Evolutionary conservation across 1,140 invertebrate species (phyloP).

Genomic region (Melitaea cinxia): DNA sequence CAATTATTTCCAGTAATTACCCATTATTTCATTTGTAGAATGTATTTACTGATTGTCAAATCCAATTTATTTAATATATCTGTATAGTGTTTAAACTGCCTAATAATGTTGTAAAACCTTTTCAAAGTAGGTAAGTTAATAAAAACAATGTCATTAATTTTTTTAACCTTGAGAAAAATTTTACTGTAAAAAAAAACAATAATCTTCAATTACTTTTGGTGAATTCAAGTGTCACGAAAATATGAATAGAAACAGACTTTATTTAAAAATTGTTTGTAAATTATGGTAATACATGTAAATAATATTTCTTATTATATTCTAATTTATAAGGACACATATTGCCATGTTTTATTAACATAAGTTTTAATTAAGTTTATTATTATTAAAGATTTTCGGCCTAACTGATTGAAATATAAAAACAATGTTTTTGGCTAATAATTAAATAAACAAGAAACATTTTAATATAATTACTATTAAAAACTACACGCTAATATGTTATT

Average conservation of each 20-base stretch:
- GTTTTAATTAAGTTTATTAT: constrained; percentile 15
- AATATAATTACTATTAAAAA: background rate
- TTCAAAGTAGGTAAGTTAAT: too few relatives aligned
- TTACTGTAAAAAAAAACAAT: background rate
- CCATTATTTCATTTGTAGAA: too few relatives aligned
- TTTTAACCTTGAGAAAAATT: too few relatives aligned
- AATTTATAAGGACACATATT: constrained; percentile 39
- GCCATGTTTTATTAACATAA: constrained; percentile 54
- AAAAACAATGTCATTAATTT: background rate
- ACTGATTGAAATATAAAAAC: background rate
- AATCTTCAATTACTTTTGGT: background rate
- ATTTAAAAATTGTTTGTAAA: constrained; percentile 13
- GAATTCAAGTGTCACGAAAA: background rate
- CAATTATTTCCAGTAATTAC: too few relatives aligned
- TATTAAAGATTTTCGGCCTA: constrained; percentile 11
- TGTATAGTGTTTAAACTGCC: too few relatives aligned
- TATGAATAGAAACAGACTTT: background rate
- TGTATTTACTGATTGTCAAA: too few relatives aligned
- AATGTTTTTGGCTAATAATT: too few relatives aligned
- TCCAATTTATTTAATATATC: too few relatives aligned
- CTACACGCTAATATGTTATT: background rate
- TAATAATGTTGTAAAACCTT: too few relatives aligned
- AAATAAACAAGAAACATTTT: background rate
- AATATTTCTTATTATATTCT: constrained; percentile 54
- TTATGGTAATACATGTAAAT: constrained; percentile 63